phyloP scores from a whole-genome alignment of 2,113 vertebrate species.

The Pseudopodoces humilis region DNA sequence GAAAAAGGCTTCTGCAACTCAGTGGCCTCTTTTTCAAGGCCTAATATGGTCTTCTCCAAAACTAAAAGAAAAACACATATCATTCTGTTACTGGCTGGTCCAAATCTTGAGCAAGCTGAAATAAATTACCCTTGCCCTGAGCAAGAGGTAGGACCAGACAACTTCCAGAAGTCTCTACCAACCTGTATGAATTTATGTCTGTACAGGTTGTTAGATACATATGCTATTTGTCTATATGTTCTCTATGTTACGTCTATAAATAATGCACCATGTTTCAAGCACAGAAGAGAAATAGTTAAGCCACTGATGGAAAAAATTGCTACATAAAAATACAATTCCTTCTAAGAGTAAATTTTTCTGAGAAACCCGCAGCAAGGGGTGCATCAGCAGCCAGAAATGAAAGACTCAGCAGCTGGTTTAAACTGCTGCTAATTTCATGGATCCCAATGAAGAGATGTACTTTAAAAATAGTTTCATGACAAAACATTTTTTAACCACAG shows the following conservation, averaged over 20 bases:
- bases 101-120: not conserved
- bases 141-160: not conserved
- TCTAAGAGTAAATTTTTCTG: not conserved
- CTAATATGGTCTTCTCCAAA: not conserved
- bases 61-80: not conserved
- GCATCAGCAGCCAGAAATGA: not conserved
- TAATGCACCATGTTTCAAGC: not conserved
- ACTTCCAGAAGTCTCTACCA: not conserved
- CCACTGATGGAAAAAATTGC: not conserved
- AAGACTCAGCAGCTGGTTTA: constrained; percentile 6
- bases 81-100: not conserved
- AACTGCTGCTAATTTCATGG: not conserved
- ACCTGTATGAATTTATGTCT: not conserved
- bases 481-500: not conserved
- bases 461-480: not conserved
- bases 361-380: not conserved
- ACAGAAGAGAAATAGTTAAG: not conserved
- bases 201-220: not conserved
- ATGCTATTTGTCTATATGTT: not conserved
- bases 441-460: not conserved
- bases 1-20: not conserved
- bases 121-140: not conserved
- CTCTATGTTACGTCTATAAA: not conserved
- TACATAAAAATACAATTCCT: not conserved
- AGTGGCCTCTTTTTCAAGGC: not conserved